Base-by-base conservation (phyloP, 2,888 invertebrate species). In the Brenthis hecate region DNA sequence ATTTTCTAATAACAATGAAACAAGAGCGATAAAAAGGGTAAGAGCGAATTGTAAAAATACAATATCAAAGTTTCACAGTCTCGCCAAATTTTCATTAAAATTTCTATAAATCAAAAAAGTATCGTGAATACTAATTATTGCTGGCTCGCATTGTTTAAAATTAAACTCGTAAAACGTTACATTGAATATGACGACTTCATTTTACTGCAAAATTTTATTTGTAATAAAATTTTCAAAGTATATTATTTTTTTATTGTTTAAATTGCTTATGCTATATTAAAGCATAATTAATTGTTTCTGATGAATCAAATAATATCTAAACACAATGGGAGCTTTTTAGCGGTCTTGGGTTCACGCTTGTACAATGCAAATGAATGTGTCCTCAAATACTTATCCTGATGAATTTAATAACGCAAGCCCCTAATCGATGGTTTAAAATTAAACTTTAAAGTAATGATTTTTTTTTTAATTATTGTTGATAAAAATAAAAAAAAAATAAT, bases 111-210 rank as follows among this genome's bases (percentile, higher is more conserved):
- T 51, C 23, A 54, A 54, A 56, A 36, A 53, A 36, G 8, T 62
- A 55, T 61, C 50, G 47, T 43, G 53, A 64, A 60, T 65, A 53
- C 56, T 56, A 56, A 56, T 61, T 64, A 43, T 60, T 58, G 32
- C 11, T 19, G 13, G n/a, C 36, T 57, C 14, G 14, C 14, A 19
- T 36, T 56, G n/a, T 36, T n/a, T 36, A 5, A 56, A 56, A 56
- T 56, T 36, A 32, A 36, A 53, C 51, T 53, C 51, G 51, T 53
- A 53, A 53, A 53, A 16, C 11, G 50, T 53, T 53, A 53, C 16
- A 16, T 16, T 53, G 51, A 53, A 53, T 53, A 6, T n/a, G 51
- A 53, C 51, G 6, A 51, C 13, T 51, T 51, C 51, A 51, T 51
- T n/a, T 51, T 51, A 51, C n/a, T n/a, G 14, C 51, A 51, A n/a